Evolutionary conservation across 2,797 vertebrate species (phyloP).

Genomic region (Fistularia commersonii): DNA sequence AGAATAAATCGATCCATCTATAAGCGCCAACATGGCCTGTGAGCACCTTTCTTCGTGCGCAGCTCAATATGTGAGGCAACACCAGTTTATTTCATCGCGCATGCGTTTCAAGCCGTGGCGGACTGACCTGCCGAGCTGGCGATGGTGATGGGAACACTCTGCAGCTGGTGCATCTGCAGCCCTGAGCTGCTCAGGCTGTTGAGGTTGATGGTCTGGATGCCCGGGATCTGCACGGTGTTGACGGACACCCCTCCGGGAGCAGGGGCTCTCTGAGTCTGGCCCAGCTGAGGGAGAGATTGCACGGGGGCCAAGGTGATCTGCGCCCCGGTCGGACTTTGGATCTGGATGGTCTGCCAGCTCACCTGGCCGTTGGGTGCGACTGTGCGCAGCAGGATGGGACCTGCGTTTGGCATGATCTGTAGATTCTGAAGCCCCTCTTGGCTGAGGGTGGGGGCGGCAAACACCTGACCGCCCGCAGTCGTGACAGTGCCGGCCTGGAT

Average conservation of each 20-base stretch:
- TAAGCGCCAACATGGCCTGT: no score
- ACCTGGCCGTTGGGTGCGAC: slow-evolving; percentile 93
- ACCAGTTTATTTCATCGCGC: no score
- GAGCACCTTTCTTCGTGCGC: no score
- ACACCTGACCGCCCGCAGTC: slow-evolving; percentile 83
- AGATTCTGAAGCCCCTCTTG: slow-evolving; percentile 92
- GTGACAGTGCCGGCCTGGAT: slow-evolving; percentile 83
- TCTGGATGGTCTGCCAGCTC: slow-evolving; percentile 95
- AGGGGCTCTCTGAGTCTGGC: slow-evolving; percentile 77
- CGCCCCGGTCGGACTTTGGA: slow-evolving; percentile 87
- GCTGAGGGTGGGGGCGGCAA: slow-evolving; percentile 86
- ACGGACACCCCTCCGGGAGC: slow-evolving; percentile 74
- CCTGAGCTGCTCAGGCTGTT: slow-evolving; percentile 86
- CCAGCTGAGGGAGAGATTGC: slow-evolving; percentile 76
- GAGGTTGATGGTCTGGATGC: slow-evolving; percentile 96
- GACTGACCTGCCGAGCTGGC: slow-evolving; percentile 83
- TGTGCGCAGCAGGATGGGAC: slow-evolving; percentile 90
- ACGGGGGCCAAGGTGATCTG: slow-evolving; percentile 94
- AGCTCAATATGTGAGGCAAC: no score
- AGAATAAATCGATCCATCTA: no score
- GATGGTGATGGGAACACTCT: slow-evolving; percentile 87
- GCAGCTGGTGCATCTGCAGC: slow-evolving; percentile 94
- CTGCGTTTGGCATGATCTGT: slow-evolving; percentile 87
- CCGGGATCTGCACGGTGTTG: slow-evolving; percentile 89
- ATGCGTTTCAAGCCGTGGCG: no score